A percentile compares a stretch with the other conserved stretches of the same genome.
Conservation (phyloP, 1,140 invertebrate genomes). For the Bombus affinis region DNA sequence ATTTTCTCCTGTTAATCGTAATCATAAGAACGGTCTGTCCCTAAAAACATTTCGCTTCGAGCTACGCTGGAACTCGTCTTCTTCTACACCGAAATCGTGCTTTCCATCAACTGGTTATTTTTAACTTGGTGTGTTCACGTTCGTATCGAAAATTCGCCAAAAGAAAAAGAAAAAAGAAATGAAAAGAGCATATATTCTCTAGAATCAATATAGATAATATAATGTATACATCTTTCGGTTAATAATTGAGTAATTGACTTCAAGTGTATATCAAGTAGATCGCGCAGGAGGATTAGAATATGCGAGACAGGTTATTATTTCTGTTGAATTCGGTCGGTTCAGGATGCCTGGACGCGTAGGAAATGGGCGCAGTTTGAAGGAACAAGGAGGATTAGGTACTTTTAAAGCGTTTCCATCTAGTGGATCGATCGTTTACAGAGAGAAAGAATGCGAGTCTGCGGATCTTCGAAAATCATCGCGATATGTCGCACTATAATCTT, state of each 20-base stretch:
- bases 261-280: constrained; percentile 72
- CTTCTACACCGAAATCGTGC: background rate
- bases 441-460: constrained; percentile 40
- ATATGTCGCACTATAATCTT: background rate
- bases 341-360: background rate
- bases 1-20: constrained; percentile 2
- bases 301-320: constrained; percentile 5
- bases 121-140: background rate
- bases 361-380: background rate
- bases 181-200: constrained; percentile 36
- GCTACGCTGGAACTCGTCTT: background rate
- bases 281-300: constrained; percentile 67
- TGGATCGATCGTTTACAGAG: background rate
- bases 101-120: background rate
- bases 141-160: constrained; percentile 59
- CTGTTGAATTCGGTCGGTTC: background rate
- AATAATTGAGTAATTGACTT: constrained; percentile 81
- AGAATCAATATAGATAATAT: constrained; percentile 72
- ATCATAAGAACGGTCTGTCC: background rate
- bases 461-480: constrained; percentile 55
- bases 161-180: constrained; percentile 23
- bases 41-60: background rate
- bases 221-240: constrained; percentile 68
- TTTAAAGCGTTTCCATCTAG: constrained; percentile 28
- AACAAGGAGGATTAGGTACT: background rate